Percentiles rank a stretch among this genome's conserved stretches.
Conservation (phyloP, 2,888 invertebrate genomes). For the Drosophila melanocephala region DNA sequence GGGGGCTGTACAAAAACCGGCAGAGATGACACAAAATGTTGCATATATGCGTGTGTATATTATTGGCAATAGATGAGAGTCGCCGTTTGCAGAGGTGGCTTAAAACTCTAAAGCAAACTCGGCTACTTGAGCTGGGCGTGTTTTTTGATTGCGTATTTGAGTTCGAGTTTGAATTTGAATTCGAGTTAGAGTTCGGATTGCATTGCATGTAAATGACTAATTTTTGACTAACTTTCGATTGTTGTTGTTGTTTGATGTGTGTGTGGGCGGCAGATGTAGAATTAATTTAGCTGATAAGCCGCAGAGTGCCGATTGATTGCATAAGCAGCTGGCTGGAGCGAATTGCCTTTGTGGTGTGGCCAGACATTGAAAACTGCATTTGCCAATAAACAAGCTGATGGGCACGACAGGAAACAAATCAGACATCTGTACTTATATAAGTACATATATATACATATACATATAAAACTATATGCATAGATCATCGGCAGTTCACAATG, state of each 20-base stretch:
- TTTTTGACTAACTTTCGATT: constrained; percentile 74
- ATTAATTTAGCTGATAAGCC: constrained; percentile 77
- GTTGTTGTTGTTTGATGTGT: constrained; percentile 3
- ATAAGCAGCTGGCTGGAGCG: constrained; percentile 39
- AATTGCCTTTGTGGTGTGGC: constrained; percentile 15
- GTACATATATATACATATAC: background rate
- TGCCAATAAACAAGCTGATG: constrained; percentile 64
- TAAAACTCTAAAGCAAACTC: constrained; percentile 9
- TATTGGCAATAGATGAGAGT: constrained; percentile 29
- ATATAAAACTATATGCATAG: constrained; percentile 11
- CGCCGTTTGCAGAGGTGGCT: constrained; percentile 45
- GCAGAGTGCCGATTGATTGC: constrained; percentile 49
- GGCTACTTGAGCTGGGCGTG: constrained; percentile 51
- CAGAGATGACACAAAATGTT: constrained; percentile 78
- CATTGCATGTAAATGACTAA: constrained; percentile 79
- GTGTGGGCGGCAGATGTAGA: constrained; percentile 69
- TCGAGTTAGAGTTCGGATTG: constrained; percentile 6
- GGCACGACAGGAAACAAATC: constrained; percentile 83
- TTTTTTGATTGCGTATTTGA: constrained; percentile 44
- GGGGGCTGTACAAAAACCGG: constrained; percentile 55
- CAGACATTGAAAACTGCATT: constrained; percentile 59
- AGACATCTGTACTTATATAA: constrained; percentile 59
- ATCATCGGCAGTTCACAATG: constrained; percentile 38
- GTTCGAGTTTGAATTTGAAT: constrained; percentile 18
- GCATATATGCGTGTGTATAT: background rate